phyloP scores from a whole-genome alignment of 2,113 vertebrate genomes.

The Ochotona princeps region DNA sequence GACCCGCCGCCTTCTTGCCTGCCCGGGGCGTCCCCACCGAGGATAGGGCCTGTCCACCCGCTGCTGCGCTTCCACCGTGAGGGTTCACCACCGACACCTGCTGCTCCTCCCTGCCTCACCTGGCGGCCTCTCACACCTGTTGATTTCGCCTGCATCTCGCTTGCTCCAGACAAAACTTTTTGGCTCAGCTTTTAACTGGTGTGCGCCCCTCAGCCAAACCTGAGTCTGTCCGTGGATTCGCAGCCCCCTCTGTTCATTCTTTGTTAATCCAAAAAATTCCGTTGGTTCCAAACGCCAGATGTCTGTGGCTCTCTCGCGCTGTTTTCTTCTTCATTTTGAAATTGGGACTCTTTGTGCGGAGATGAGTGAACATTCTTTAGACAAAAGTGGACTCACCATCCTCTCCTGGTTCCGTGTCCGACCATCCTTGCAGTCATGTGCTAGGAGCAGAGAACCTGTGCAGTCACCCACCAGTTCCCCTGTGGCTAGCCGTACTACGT shows the following conservation, averaged over 20 bases:
- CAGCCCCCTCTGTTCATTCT: not conserved
- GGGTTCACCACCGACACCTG: conserved; percentile 22
- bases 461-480: too few relatives aligned
- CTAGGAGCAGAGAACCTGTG: not conserved
- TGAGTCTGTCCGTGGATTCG: not conserved
- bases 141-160: not conserved
- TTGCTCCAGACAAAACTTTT: not conserved
- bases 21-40: not conserved
- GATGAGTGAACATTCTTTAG: not conserved
- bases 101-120: conserved; percentile 12
- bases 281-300: not conserved
- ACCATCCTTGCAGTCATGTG: not conserved
- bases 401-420: not conserved
- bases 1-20: not conserved
- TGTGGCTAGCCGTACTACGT: not conserved
- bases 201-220: not conserved
- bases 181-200: not conserved
- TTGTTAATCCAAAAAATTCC: not conserved
- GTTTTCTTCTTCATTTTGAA: not conserved
- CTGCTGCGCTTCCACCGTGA: not conserved
- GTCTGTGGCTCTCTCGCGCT: not conserved
- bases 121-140: conserved; percentile 31
- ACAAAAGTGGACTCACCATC: not conserved
- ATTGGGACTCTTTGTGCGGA: not conserved
- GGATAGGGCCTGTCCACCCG: not conserved